Evolutionary conservation across 2,888 invertebrate species (phyloP), one percentile per base, ranked within the genome.

Genomic region (Boloria euphrosyne): DNA sequence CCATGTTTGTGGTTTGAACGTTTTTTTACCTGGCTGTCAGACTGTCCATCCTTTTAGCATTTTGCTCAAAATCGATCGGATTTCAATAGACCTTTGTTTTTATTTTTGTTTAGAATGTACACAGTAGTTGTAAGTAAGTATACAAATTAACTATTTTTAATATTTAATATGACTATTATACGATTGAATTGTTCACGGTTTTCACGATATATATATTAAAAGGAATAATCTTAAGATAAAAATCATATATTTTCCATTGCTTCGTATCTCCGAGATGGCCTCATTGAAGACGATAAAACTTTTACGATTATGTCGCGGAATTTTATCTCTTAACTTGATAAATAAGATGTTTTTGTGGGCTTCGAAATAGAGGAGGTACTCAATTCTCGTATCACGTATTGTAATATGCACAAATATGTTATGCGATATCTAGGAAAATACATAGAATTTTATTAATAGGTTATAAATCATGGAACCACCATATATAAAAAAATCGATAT

Each of bases 241-340:
- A 63, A 50, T 18, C 51, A 64, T 55, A 55, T 27, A 52, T 66
- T 27, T 62, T 67, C 52, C 44, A 54, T n/a, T 51, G 43, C 46
- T 13, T 46, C 54, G 51, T 69, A 69, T 69, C 66, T 51, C 46
- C 10, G 17, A n/a, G 54, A 60, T 52, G 68, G 62, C 66, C 68
- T 63, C 66, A 47, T 58, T 61, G 59, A 17, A 63, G 63, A 22
- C 18, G 69, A 69, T 69, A 69, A 69, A 69, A 16, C 14, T 22
- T 69, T 63, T 66, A 63, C 55, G 38, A 22, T 17, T 46, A 57
- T 52, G 58, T 62, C 50, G 65, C 38, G 61, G 65, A 57, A 68
- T 65, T 58, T 58, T 59, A 59, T 65, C 62, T 53, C 31, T 57
- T 68, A 62, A 47, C 55, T 61, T 31, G 59, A 59, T 59, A 59